Percentiles rank a stretch among this genome's conserved stretches.
Conservation (phyloP, 2,797 vertebrate species). For the Ceryle rudis region DNA sequence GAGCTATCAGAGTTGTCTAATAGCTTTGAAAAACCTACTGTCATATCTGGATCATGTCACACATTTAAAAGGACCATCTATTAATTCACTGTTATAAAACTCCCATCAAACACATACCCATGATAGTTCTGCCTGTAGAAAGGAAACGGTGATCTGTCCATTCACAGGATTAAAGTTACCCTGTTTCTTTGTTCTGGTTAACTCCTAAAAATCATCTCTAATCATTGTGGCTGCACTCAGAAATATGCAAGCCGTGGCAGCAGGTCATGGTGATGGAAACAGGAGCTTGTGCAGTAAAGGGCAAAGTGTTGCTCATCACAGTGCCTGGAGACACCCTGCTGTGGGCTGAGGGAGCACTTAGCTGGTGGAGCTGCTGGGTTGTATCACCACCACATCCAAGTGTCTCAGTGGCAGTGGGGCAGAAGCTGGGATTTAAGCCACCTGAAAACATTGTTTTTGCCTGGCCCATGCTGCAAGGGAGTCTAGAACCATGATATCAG, state of each 20-base stretch:
- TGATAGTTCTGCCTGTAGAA: neutral
- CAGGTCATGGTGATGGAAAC: neutral
- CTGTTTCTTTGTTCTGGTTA: neutral
- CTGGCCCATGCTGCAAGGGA: neutral
- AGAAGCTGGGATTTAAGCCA: neutral
- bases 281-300: neutral
- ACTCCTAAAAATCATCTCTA: neutral
- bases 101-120: neutral
- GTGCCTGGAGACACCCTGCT: rapidly evolving
- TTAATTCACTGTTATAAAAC: neutral
- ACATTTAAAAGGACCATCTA: constrained; percentile 5
- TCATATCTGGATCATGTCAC: neutral
- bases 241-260: neutral
- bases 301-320: neutral
- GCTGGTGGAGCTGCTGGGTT: neutral
- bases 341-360: neutral
- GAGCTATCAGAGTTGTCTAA: neutral
- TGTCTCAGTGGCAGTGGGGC: rapidly evolving
- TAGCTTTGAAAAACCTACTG: constrained; percentile 31
- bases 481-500: neutral
- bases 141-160: neutral
- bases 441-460: neutral
- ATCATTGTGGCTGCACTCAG: neutral
- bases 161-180: neutral
- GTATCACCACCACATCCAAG: neutral